Conservation (phyloP, 2,888 invertebrate species). For the Drosophila prostipennis region DNA sequence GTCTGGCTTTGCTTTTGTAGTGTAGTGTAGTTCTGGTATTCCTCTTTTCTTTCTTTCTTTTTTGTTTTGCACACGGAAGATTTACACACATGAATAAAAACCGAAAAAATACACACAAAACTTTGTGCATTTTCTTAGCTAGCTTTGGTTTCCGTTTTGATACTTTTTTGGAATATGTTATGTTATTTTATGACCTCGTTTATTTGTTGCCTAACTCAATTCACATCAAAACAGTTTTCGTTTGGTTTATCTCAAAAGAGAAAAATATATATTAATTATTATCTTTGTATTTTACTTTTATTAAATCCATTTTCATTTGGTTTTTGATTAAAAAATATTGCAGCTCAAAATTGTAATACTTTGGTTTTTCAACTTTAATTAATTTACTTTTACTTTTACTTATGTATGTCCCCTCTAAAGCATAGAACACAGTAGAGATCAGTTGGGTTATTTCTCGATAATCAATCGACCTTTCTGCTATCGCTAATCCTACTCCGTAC, state of each 20-base stretch:
- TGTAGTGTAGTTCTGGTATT: slow-evolving; percentile 62
- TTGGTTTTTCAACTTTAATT: slow-evolving; percentile 50
- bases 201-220: slow-evolving; percentile 67
- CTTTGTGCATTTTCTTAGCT: slow-evolving; percentile 46
- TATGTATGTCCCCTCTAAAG: slow-evolving; percentile 44
- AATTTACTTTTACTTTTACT: slow-evolving; percentile 6
- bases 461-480: slow-evolving; percentile 16
- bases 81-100: slow-evolving; percentile 71
- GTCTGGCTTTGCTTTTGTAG: slow-evolving; percentile 67
- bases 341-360: slow-evolving; percentile 78
- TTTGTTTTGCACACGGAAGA: slow-evolving; percentile 72
- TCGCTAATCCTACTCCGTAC: slow-evolving; percentile 14
- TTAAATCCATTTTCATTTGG: slow-evolving; percentile 32
- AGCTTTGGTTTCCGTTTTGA: slow-evolving; percentile 61
- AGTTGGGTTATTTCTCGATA: slow-evolving; percentile 50
- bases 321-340: slow-evolving; percentile 79
- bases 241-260: slow-evolving; percentile 79
- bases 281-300: slow-evolving; percentile 60
- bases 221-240: slow-evolving; percentile 72
- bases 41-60: slow-evolving; percentile 14
- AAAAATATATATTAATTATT: slow-evolving; percentile 80
- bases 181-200: slow-evolving; percentile 37
- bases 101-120: slow-evolving; percentile 67
- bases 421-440: slow-evolving; percentile 82
- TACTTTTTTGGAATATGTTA: slow-evolving; percentile 68